These are phyloP conservation scores for Ariolimax columbianus DNA, from an alignment of 2,888 invertebrate species.

Conservation along the genomic window DNA sequence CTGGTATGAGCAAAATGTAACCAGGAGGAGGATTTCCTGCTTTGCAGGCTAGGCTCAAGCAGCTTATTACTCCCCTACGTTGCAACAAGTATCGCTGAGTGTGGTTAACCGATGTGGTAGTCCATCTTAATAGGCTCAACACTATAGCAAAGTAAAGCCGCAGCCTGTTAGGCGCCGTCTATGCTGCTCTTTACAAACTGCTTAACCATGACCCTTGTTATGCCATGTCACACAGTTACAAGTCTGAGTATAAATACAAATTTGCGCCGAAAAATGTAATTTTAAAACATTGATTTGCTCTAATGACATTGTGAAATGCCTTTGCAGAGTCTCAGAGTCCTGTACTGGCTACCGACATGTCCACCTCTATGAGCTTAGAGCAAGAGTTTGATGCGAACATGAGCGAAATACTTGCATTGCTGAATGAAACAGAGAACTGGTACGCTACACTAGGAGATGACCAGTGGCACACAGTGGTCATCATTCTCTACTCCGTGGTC, in stretches of 20 bases:
- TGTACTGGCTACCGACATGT: neutral
- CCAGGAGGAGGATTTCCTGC: too few species aligned
- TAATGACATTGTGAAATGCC: neutral
- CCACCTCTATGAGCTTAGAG: neutral
- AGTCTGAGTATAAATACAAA: neutral
- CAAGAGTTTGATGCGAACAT: constrained; percentile 53
- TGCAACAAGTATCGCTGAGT: too few species aligned
- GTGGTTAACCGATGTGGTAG: too few species aligned
- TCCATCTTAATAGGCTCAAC: too few species aligned
- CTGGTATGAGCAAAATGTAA: too few species aligned
- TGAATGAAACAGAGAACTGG: constrained; percentile 62
- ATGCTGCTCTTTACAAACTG: too few species aligned
- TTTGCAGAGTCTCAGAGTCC: neutral
- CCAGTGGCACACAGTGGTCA: constrained; percentile 69
- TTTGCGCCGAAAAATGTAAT: neutral
- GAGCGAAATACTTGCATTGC: constrained; percentile 82
- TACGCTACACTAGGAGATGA: constrained; percentile 65
- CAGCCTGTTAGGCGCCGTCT: too few species aligned
- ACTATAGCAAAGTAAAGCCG: neutral
- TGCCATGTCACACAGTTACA: neutral
- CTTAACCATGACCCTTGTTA: too few species aligned
- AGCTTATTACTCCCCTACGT: too few species aligned
- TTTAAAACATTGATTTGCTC: neutral
- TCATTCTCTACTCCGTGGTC: constrained; percentile 71
- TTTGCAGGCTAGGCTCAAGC: too few species aligned